Percentiles rank a stretch among this genome's conserved stretches.
Evolutionary conservation across 2,113 vertebrate species (phyloP).

Genomic region (Megaceryle maxima): DNA sequence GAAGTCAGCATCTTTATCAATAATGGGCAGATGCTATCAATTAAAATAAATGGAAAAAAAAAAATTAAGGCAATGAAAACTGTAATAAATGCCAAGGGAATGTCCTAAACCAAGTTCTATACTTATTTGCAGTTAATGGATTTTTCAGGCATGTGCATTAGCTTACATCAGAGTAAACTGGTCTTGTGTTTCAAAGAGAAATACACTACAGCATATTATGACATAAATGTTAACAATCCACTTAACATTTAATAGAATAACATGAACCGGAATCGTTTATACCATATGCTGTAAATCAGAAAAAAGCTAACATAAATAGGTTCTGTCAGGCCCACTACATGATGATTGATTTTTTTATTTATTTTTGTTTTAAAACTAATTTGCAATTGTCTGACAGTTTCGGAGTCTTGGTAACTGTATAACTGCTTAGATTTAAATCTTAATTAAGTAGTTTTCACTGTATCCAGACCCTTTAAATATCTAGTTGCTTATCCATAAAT

Average conservation of each 20-base stretch:
- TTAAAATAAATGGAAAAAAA: background rate
- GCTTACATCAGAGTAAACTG: slow-evolving; percentile 1
- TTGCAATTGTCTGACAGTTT: background rate
- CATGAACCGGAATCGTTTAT: background rate
- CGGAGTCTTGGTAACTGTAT: background rate
- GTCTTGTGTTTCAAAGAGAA: background rate
- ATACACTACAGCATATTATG: background rate
- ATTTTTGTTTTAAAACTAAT: background rate
- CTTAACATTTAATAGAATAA: slow-evolving; percentile 11
- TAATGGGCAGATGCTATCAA: background rate
- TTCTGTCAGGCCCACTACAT: background rate
- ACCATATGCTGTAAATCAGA: background rate
- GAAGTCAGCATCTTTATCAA: background rate
- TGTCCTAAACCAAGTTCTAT: background rate
- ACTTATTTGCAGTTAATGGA: background rate
- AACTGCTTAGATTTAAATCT: background rate
- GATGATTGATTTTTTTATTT: background rate
- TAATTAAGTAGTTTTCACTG: background rate
- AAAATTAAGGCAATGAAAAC: background rate
- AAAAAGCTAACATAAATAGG: background rate
- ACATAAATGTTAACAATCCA: slow-evolving; percentile 10
- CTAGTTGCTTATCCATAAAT: background rate
- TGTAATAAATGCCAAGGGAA: background rate
- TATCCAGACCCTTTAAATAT: background rate
- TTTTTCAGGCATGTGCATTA: background rate